Percentiles rank a stretch among this genome's conserved stretches.
These are phyloP conservation scores for Melanotaenia maccullochi DNA, from an alignment of 2,797 vertebrate species.

Conservation along the genomic window DNA sequence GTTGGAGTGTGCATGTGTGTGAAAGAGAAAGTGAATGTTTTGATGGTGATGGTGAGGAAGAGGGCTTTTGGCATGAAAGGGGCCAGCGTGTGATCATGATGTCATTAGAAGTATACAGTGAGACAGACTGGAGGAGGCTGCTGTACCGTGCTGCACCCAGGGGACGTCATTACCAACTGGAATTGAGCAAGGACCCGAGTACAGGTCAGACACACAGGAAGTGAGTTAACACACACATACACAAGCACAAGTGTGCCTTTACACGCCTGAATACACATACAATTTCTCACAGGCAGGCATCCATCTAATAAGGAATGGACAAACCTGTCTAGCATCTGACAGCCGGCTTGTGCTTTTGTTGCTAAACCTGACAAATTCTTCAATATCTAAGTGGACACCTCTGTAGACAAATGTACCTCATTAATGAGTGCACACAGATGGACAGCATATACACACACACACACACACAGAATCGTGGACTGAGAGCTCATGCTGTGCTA, in stretches of 20 bases:
- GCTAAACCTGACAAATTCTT: slow-evolving; percentile 72
- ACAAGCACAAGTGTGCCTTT: slow-evolving; percentile 1
- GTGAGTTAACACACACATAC: slow-evolving; percentile 31
- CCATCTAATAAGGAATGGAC: slow-evolving; percentile 76
- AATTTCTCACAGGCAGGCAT: slow-evolving; percentile 55
- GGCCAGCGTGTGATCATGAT: slow-evolving; percentile 80
- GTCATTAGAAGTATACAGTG: slow-evolving; percentile 81
- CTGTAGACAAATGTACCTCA: slow-evolving; percentile 75
- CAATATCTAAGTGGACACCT: slow-evolving; percentile 75
- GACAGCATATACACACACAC: slow-evolving; percentile 37
- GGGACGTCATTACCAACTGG: slow-evolving; percentile 82
- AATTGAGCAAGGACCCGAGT: slow-evolving; percentile 74
- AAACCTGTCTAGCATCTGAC: slow-evolving; percentile 69
- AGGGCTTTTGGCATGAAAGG: slow-evolving; percentile 77
- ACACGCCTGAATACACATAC: slow-evolving; percentile 23
- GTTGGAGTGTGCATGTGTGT: not conserved
- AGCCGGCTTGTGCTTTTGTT: slow-evolving; percentile 62
- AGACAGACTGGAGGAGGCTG: slow-evolving; percentile 78
- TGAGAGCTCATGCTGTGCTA: slow-evolving; percentile 67
- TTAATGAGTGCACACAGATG: slow-evolving; percentile 74
- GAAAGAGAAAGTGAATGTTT: slow-evolving; percentile 48
- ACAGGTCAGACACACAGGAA: slow-evolving; percentile 77
- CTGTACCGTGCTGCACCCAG: slow-evolving; percentile 66
- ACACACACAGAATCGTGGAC: slow-evolving; percentile 22
- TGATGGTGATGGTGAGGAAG: slow-evolving; percentile 73